These are phyloP conservation scores for Adineta ricciae DNA, from an alignment of 2,888 invertebrate genomes.

Conservation along the genomic window DNA sequence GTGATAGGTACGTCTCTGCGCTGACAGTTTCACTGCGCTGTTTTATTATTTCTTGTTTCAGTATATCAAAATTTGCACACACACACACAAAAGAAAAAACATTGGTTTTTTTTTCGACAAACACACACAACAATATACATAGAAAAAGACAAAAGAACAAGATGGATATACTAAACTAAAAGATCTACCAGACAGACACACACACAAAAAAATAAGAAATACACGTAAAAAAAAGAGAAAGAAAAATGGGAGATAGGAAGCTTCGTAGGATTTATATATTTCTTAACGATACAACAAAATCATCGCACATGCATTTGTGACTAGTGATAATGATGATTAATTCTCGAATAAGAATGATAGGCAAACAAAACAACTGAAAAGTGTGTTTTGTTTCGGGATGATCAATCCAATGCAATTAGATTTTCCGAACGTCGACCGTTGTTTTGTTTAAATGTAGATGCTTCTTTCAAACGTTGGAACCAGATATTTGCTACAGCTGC, in stretches of 20 bases:
- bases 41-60: conserved; percentile 1
- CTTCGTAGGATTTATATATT: background rate
- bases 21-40: background rate
- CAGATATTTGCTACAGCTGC: conserved; percentile 24
- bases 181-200: background rate
- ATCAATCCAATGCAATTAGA: conserved; percentile 18
- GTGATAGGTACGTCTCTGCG: background rate
- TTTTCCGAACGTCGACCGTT: background rate
- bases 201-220: conserved; percentile 2
- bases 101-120: background rate
- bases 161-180: background rate
- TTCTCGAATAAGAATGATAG: background rate
- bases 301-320: background rate
- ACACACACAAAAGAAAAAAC: background rate
- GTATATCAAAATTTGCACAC: conserved; percentile 6
- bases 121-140: conserved; percentile 4
- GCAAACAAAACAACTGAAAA: background rate
- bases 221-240: background rate
- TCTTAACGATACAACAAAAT: background rate
- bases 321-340: conserved; percentile 7
- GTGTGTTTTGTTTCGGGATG: background rate
- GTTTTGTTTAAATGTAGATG: conserved; percentile 8
- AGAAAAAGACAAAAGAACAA: background rate
- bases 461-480: conserved; percentile 30
- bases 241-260: background rate